These are phyloP conservation scores for Zaprionus lachaisei DNA, from an alignment of 1,140 invertebrate genomes.

Conservation along the genomic window DNA sequence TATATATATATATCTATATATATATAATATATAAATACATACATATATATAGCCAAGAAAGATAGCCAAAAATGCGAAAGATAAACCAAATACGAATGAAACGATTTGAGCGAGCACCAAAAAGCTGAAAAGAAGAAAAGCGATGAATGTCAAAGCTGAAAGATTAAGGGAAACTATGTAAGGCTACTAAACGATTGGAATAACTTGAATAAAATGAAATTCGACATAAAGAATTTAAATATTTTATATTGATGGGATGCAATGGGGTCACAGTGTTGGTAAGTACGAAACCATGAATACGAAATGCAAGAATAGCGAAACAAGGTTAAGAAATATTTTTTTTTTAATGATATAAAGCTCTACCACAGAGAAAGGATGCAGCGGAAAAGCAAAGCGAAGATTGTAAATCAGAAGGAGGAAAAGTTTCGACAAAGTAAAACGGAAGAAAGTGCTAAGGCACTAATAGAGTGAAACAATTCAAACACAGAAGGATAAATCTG, in stretches of 20 bases:
- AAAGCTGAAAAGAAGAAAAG: background rate
- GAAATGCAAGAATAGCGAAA: no score
- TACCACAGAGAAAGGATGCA: background rate
- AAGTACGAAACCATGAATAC: background rate
- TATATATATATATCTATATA: slow-evolving; percentile 15
- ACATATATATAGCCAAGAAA: slow-evolving; percentile 32
- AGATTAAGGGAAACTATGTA: slow-evolving; percentile 26
- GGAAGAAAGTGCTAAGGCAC: no score
- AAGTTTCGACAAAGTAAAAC: no score
- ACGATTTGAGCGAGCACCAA: slow-evolving; percentile 1
- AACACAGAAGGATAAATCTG: no score
- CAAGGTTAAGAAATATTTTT: background rate
- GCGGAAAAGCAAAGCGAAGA: background rate
- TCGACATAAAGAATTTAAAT: slow-evolving; percentile 30
- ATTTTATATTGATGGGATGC: background rate
- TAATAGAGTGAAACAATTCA: no score
- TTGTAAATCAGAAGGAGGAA: background rate
- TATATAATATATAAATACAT: slow-evolving; percentile 24
- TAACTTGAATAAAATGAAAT: slow-evolving; percentile 51
- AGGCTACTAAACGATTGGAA: slow-evolving; percentile 49
- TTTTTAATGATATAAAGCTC: background rate
- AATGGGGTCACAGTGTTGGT: background rate
- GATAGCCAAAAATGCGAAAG: slow-evolving; percentile 36
- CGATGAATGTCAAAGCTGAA: slow-evolving; percentile 43
- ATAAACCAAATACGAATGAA: slow-evolving; percentile 1